A percentile compares a stretch with the other conserved stretches of the same genome.
These are phyloP conservation scores for Sphaerodactylus townsendi DNA, from an alignment of 2,113 vertebrate genomes.

Conservation along the genomic window DNA sequence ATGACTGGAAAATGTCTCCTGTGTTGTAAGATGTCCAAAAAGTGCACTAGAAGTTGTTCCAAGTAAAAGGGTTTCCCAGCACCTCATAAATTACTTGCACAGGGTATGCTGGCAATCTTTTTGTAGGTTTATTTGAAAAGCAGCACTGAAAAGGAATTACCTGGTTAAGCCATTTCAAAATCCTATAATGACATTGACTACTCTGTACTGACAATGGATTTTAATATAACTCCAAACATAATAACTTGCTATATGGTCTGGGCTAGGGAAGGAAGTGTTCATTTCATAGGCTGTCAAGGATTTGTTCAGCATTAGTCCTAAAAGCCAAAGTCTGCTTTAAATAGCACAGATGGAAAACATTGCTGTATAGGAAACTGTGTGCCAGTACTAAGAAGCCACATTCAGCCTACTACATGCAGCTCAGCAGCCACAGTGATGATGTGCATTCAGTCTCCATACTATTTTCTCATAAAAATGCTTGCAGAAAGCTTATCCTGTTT, in stretches of 20 bases:
- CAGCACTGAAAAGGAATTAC: neutral
- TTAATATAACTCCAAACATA: neutral
- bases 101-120: neutral
- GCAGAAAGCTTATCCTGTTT: neutral
- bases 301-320: neutral
- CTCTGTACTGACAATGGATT: neutral
- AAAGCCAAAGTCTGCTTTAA: neutral
- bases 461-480: neutral
- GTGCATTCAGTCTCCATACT: neutral
- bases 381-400: neutral
- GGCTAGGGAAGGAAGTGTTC: too few species aligned
- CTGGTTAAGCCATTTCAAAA: neutral
- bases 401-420: neutral
- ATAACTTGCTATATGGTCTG: neutral
- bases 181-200: neutral
- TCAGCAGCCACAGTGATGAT: neutral
- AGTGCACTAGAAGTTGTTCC: too few species aligned
- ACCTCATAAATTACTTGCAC: neutral
- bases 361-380: neutral
- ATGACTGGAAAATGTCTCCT: neutral
- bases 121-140: neutral
- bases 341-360: neutral
- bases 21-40: too few species aligned
- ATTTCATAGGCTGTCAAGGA: neutral
- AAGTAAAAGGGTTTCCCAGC: too few species aligned